phyloP scores from a whole-genome alignment of 2,113 vertebrate species.

The Gobiocypris rarus region DNA sequence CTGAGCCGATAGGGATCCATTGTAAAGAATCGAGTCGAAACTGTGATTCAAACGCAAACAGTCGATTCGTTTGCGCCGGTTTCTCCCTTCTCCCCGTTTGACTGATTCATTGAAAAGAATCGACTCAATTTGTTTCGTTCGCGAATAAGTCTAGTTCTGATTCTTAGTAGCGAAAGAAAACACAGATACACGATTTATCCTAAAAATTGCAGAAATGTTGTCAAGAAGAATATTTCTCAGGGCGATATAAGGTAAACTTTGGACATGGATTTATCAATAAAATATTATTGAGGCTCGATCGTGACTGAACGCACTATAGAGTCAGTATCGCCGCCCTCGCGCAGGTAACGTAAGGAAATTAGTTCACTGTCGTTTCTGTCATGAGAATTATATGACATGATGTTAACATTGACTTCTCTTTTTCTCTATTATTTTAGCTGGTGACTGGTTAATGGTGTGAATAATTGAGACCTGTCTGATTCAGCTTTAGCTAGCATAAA shows the following conservation, averaged over 20 bases:
- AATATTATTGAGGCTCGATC: background rate
- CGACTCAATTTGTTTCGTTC: background rate
- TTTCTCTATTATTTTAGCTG: background rate
- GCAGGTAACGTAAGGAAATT: background rate
- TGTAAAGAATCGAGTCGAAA: no score
- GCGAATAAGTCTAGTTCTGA: background rate
- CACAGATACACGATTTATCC: background rate
- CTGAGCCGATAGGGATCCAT: no score
- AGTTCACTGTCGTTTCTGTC: no score
- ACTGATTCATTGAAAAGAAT: background rate
- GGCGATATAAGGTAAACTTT: background rate
- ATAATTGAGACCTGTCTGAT: background rate
- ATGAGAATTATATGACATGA: background rate
- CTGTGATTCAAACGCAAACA: no score
- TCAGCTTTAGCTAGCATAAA: no score
- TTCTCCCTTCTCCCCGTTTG: background rate
- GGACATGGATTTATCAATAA: background rate
- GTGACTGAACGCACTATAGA: background rate
- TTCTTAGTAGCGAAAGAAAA: background rate
- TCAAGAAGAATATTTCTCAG: background rate
- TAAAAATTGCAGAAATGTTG: background rate
- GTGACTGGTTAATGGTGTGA: background rate
- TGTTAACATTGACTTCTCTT: background rate
- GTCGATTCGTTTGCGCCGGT: background rate
- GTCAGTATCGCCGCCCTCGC: no score